phyloP scores from a whole-genome alignment of 2,888 invertebrate genomes.

The Lingula anatina region DNA sequence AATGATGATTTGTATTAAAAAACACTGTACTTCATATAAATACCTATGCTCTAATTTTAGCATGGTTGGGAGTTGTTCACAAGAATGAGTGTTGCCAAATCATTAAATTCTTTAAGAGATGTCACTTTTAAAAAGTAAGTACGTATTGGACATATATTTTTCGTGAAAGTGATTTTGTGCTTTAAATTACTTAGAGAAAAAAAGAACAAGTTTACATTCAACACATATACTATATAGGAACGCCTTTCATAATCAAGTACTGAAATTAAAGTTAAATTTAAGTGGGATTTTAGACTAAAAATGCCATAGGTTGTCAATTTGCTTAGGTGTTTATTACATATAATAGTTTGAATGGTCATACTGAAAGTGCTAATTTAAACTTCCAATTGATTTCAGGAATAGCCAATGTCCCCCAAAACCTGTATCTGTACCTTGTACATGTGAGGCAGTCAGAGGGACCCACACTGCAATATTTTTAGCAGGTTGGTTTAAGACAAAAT shows the following conservation, averaged over 20 bases:
- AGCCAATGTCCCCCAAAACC: conserved; percentile 58
- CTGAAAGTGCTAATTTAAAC: background rate
- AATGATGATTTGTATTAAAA: background rate
- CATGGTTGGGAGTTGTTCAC: conserved; percentile 33
- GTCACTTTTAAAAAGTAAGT: conserved; percentile 30
- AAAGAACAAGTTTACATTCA: too few species aligned
- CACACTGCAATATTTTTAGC: conserved; percentile 65
- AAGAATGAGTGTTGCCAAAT: conserved; percentile 37
- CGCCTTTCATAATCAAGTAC: too few species aligned
- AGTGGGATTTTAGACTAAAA: too few species aligned
- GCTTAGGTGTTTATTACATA: too few species aligned
- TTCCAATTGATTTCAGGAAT: conserved; percentile 17
- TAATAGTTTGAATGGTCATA: background rate
- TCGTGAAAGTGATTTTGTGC: too few species aligned
- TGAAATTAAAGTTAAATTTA: too few species aligned
- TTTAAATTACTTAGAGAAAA: too few species aligned
- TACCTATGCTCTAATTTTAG: conserved; percentile 13
- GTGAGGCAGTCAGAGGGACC: conserved; percentile 57
- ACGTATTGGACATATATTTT: too few species aligned
- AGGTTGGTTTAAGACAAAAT: conserved; percentile 27
- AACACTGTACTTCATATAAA: background rate
- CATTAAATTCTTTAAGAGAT: conserved; percentile 27
- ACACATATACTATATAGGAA: too few species aligned
- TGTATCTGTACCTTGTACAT: conserved; percentile 52
- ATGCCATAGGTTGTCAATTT: too few species aligned